These are phyloP conservation scores for Anolis apletophallus DNA, from an alignment of 2,797 vertebrate genomes.

Conservation along the genomic window DNA sequence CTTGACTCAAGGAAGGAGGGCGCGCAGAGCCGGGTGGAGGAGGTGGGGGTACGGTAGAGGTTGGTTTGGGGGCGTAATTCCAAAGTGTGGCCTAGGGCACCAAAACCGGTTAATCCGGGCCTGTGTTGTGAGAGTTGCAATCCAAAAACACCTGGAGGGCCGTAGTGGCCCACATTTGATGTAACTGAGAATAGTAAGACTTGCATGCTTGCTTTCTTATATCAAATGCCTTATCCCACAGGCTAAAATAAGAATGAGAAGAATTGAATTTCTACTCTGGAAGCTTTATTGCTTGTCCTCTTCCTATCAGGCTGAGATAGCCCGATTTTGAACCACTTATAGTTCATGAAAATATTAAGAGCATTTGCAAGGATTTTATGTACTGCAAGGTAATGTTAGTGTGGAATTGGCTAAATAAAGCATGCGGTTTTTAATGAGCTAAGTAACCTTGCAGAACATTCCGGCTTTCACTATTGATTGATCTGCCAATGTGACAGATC, in stretches of 20 bases:
- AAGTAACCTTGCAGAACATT: neutral
- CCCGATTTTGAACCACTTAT: neutral
- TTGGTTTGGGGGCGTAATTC: too few relatives aligned
- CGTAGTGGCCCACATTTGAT: neutral
- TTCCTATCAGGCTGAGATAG: neutral
- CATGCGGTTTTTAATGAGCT: neutral
- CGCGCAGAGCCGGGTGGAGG: too few relatives aligned
- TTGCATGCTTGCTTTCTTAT: too few relatives aligned
- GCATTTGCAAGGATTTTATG: neutral
- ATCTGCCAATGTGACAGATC: neutral
- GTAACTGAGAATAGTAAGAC: neutral
- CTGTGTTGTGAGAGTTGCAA: neutral
- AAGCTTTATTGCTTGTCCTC: neutral
- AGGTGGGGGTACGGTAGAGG: too few relatives aligned
- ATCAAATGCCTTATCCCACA: neutral
- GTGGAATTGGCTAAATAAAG: conserved; percentile 1
- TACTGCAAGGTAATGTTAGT: neutral
- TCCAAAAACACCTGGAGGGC: neutral
- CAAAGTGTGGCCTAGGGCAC: too few relatives aligned
- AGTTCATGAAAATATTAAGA: neutral
- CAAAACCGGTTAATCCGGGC: too few relatives aligned
- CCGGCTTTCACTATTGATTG: neutral
- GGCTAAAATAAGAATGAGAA: neutral
- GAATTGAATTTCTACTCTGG: neutral
- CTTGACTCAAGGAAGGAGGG: too few relatives aligned